These are phyloP conservation scores for Ceyx erithaca DNA, from an alignment of 2,797 vertebrate genomes.

Conservation along the genomic window DNA sequence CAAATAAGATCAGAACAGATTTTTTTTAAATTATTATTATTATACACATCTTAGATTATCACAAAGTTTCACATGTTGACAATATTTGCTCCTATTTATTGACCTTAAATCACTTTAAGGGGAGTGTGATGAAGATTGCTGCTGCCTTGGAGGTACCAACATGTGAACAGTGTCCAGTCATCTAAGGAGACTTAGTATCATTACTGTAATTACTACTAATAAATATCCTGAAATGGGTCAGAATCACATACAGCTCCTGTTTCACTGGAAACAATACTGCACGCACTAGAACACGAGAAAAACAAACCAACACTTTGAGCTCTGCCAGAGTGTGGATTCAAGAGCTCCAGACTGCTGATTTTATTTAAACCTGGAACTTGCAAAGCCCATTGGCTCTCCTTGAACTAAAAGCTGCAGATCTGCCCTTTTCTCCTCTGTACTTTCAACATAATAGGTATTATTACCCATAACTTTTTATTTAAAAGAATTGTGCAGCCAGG, in stretches of 20 bases:
- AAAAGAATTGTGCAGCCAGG: slow-evolving; percentile 82
- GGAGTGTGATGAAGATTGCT: neutral
- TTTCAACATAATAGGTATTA: slow-evolving; percentile 79
- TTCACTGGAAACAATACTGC: neutral
- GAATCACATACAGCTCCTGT: neutral
- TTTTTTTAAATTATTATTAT: neutral
- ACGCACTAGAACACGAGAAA: neutral
- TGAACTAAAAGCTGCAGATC: slow-evolving; percentile 37
- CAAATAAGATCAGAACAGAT: slow-evolving; percentile 45
- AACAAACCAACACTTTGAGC: neutral
- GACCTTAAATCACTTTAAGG: slow-evolving; percentile 19
- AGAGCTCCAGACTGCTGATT: neutral
- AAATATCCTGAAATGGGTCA: neutral
- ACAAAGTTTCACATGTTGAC: slow-evolving; percentile 21
- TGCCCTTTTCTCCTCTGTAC: slow-evolving; percentile 81
- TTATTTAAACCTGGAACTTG: slow-evolving; percentile 29
- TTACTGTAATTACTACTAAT: neutral
- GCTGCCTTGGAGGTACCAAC: neutral
- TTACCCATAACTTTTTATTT: slow-evolving; percentile 85
- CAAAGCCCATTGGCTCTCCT: slow-evolving; percentile 7
- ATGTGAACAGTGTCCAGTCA: neutral
- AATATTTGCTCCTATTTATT: slow-evolving; percentile 29
- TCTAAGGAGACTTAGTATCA: neutral
- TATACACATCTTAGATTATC: neutral
- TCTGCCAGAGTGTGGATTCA: neutral